phyloP scores from a whole-genome alignment of 2,797 vertebrate species.

The Todus mexicanus region DNA sequence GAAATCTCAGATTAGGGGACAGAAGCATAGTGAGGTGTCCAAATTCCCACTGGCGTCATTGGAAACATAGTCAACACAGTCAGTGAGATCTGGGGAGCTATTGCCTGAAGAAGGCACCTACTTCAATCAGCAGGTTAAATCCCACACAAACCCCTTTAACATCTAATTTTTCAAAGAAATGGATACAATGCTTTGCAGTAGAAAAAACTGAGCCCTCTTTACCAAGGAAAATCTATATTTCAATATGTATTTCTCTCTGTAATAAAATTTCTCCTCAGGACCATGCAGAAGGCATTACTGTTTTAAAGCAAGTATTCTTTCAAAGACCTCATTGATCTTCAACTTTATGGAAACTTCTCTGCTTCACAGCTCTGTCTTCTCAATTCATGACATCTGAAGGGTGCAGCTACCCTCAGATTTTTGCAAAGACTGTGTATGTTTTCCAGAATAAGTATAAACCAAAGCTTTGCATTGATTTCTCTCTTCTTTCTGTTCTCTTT shows the following conservation, averaged over 20 bases:
- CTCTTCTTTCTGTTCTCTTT: background rate
- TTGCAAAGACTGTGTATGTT: background rate
- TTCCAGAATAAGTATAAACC: background rate
- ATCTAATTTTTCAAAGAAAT: background rate
- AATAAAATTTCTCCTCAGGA: background rate
- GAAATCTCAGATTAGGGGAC: background rate
- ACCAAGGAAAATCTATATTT: background rate
- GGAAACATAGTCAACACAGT: fast-evolving
- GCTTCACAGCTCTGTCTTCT: background rate
- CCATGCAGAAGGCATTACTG: background rate
- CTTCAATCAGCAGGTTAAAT: background rate
- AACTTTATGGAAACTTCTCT: background rate
- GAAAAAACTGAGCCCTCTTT: background rate
- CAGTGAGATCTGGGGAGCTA: background rate
- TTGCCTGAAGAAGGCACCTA: background rate
- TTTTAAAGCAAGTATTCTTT: background rate
- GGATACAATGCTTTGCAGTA: background rate
- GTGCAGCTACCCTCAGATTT: background rate
- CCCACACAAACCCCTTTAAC: background rate
- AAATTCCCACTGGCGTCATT: background rate
- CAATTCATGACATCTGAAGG: background rate
- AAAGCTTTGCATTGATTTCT: background rate
- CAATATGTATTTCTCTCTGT: background rate
- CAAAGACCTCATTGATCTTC: background rate
- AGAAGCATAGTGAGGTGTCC: background rate